Conservation (phyloP, 2,888 invertebrate species). For the Patella pellucida region DNA sequence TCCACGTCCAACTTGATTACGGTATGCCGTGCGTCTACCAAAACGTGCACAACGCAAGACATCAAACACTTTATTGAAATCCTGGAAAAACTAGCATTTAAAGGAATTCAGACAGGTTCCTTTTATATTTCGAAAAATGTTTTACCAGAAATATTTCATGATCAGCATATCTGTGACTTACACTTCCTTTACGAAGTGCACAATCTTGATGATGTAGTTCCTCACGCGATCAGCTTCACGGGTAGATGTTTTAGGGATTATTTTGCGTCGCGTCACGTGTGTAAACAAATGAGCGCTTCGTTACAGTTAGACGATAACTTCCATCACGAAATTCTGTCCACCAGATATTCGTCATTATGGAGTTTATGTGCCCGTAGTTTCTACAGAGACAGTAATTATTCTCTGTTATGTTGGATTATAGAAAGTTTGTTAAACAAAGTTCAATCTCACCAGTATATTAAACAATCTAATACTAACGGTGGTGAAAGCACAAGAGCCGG, state of each 20-base stretch:
- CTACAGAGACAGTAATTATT: not conserved
- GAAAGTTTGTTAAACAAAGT: not conserved
- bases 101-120: slow-evolving; percentile 36
- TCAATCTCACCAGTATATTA: not conserved
- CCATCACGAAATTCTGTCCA: not conserved
- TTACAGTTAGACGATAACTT: not conserved
- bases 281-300: slow-evolving; percentile 33
- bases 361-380: not conserved
- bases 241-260: slow-evolving; percentile 40
- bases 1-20: not conserved
- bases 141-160: slow-evolving; percentile 35
- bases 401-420: not conserved
- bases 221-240: slow-evolving; percentile 33
- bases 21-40: not conserved
- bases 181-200: slow-evolving; percentile 40
- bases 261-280: slow-evolving; percentile 38
- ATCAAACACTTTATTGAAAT: slow-evolving; percentile 3
- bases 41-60: not conserved
- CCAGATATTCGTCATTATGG: not conserved
- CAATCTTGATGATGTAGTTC: slow-evolving; percentile 28
- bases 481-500: slow-evolving; percentile 6
- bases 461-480: not conserved
- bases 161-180: slow-evolving; percentile 39
- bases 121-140: slow-evolving; percentile 37
- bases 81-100: slow-evolving; percentile 29